Base-by-base conservation (phyloP, 2,797 vertebrate genomes). In the Sebastes matsubarae region DNA sequence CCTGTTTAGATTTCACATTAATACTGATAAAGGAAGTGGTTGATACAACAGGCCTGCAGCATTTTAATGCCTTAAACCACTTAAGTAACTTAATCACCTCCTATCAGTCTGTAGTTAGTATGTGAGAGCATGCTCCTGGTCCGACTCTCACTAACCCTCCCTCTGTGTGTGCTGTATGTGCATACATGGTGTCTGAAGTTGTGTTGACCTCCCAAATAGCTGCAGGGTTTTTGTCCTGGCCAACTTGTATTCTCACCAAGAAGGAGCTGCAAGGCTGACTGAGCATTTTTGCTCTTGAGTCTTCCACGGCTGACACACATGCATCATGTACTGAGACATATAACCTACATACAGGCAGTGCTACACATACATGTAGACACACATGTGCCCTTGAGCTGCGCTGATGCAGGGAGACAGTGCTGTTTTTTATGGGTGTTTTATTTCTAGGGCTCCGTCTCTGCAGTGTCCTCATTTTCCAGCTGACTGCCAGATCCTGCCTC, bases 401-500 rank as follows among this genome's bases (percentile, higher is more conserved):
- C 88, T 89, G 87, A 92, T 88, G 84, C 87, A 86, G 73, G 57
- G 30, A 90, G 89, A 87, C 81, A 27, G 82, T 82, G 68, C 22
- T n/a, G 59, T 67, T 80, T 81, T 58, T 42, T 58, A 75, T 77
- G 63, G 81, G 72, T 86, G 78, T 83, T 90, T 90, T 86, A 84
- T 91, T 91, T 94, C 91, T 87, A 88, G 88, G 82, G 79, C 92
- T 92, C 52, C 46, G 16, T 90, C 86, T 92, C 92, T 90, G 93
- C 91, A 90, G 89, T 93, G 92, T 88, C 93, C 93, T 92, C 82
- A 83, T 93, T 94, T 94, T 93, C 87, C 74, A 89, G 77, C 86
- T 83, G 82, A 92, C 84, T 91, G 81, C 85, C 88, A 86, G 83
- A 92, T 89, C 70, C 60, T 32, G 85, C 71, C 74, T 84, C 38